Evolutionary conservation across 2,888 invertebrate genomes (phyloP), one percentile per base, ranked within the genome.

Genomic region (Nemotelus pantherinus): DNA sequence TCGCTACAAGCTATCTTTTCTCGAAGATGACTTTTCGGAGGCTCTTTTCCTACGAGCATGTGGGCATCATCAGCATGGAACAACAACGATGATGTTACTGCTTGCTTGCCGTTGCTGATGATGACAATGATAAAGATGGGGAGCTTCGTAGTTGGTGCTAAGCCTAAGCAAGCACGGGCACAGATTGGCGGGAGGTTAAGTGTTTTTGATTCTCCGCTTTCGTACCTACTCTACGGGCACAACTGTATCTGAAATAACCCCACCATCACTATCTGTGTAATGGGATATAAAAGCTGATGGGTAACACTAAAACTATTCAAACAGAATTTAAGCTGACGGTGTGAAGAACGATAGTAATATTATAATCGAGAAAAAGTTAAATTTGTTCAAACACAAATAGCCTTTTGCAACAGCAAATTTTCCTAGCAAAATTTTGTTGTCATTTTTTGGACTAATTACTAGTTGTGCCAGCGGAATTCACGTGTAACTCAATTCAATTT

Each of bases 281-380:
- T 79, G 82, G 83, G 81, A 83, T 85, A 85, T 85, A 85, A 82
- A 85, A 84, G 83, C 83, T 79, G 84, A 83, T 82, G 83, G 81
- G 81, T 82, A 82, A 81, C 82, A 81, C 82, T 82, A 82, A 83
- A 84, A 81, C 83, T 83, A 85, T 83, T 85, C 85, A 86, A 84
- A 86, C 85, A 85, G 84, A 83, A 83, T 85, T 83, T 84, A 82
- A 83, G 83, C 81, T 83, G 83, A 82, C 82, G 82, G 83, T 72
- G 77, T 72, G 76, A 77, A 77, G 77, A 76, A 74, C 71, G 65
- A 71, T 71, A 57, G 44, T 63, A 63, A 63, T 63, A 39, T 25
- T 25, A 25, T 25, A 25, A 25, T 25, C 25, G 25, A 10, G 43
- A 63, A 63, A 63, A 63, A 63, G 7, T 63, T 63, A 5, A 25